Conservation (phyloP, 2,113 vertebrate species). For the Esox niger region DNA sequence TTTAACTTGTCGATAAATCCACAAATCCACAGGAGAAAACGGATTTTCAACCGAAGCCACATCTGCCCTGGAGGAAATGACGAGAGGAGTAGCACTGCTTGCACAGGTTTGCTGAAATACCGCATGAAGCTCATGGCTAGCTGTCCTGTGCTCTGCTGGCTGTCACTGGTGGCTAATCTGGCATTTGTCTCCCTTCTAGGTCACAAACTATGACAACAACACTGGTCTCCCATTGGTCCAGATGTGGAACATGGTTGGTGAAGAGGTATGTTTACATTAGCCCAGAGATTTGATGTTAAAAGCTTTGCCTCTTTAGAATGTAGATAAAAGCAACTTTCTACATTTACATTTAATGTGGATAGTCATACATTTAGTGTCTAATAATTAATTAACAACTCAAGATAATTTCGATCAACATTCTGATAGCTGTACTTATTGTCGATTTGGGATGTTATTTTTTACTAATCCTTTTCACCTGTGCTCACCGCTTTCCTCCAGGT, state of each 20-base stretch:
- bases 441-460: not conserved
- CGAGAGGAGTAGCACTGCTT: conserved; percentile 82
- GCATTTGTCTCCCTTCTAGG: conserved; percentile 63
- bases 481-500: conserved; percentile 66
- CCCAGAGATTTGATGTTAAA: no score
- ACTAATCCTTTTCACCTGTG: not conserved
- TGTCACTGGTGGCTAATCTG: not conserved
- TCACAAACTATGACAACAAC: conserved; percentile 89
- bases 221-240: conserved; percentile 90
- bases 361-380: not conserved
- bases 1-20: conserved; percentile 4
- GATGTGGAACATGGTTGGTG: conserved; percentile 91
- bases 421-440: not conserved
- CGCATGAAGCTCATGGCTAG: no score
- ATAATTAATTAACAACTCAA: no score
- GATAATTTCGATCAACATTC: no score
- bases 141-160: no score
- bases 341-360: no score
- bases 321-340: no score
- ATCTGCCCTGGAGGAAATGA: conserved; percentile 83
- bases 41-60: conserved; percentile 85
- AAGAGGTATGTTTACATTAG: conserved; percentile 75
- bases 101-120: conserved; percentile 78
- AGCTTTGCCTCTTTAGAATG: no score
- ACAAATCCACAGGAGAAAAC: conserved; percentile 77